Evolutionary conservation across 2,888 invertebrate genomes (phyloP).

Genomic region (Ectropis crepuscularia): DNA sequence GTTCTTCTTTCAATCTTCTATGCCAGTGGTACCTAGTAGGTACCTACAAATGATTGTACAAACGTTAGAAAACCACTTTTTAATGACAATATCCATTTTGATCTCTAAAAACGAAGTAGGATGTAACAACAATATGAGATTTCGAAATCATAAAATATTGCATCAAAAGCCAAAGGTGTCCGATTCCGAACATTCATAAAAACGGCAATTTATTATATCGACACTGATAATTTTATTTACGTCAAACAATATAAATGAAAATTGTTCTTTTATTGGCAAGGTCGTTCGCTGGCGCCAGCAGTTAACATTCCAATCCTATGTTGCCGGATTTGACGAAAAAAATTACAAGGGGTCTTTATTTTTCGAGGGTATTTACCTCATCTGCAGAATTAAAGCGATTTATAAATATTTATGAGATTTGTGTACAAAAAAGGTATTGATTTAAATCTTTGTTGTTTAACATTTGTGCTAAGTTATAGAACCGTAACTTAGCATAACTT

Average conservation of each 20-base stretch:
- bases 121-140: slow-evolving; percentile 18
- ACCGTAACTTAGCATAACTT: too few species aligned
- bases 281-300: slow-evolving; percentile 62
- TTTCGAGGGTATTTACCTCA: slow-evolving; percentile 29
- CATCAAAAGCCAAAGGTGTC: slow-evolving; percentile 37
- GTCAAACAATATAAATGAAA: slow-evolving; percentile 48
- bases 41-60: too few species aligned
- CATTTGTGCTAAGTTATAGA: slow-evolving; percentile 15
- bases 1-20: too few species aligned
- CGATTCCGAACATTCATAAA: slow-evolving; percentile 45
- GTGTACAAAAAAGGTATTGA: slow-evolving; percentile 30
- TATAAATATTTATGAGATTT: slow-evolving; percentile 35
- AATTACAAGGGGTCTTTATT: slow-evolving; percentile 32
- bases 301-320: slow-evolving; percentile 56
- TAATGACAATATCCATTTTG: too few species aligned
- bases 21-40: too few species aligned
- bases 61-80: too few species aligned
- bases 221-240: slow-evolving; percentile 55
- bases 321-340: slow-evolving; percentile 45
- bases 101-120: slow-evolving; percentile 9
- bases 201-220: slow-evolving; percentile 55
- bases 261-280: slow-evolving; percentile 54
- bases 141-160: slow-evolving; percentile 32
- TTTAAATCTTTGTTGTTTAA: slow-evolving; percentile 32
- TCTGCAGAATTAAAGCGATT: slow-evolving; percentile 30